A percentile compares a stretch with the other conserved stretches of the same genome.
phyloP scores from a whole-genome alignment of 2,888 invertebrate genomes.

The Andrena chrysosceles region DNA sequence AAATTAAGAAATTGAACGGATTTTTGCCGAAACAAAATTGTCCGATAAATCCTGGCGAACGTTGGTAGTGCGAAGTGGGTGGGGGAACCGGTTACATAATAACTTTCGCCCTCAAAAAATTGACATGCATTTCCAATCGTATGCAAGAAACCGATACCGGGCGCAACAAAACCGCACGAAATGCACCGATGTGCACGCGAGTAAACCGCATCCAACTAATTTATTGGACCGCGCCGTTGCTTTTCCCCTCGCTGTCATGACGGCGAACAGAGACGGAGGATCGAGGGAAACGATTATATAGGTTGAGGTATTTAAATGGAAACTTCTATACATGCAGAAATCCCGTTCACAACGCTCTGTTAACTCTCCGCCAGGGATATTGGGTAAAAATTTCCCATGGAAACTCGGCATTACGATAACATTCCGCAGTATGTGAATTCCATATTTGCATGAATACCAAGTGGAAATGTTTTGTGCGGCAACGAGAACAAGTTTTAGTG shows the following conservation, averaged over 20 bases:
- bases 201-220: constrained; percentile 53
- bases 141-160: constrained; percentile 29
- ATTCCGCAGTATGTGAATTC: background rate
- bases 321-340: background rate
- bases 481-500: too few relatives aligned
- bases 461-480: too few relatives aligned
- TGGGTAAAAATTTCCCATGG: constrained; percentile 6
- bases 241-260: constrained; percentile 26
- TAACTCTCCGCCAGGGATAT: background rate
- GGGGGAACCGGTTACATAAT: background rate
- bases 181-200: constrained; percentile 48
- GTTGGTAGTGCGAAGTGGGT: background rate
- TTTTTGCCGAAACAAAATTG: background rate
- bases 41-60: background rate
- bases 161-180: constrained; percentile 32
- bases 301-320: constrained; percentile 35
- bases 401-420: constrained; percentile 2
- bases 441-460: too few relatives aligned
- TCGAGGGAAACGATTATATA: constrained; percentile 19
- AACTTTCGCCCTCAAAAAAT: constrained; percentile 8
- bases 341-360: constrained; percentile 2
- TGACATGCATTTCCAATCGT: constrained; percentile 31
- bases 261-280: constrained; percentile 8
- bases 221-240: constrained; percentile 43
- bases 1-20: background rate